Evolutionary conservation across 2,113 vertebrate genomes (phyloP), one percentile per base, ranked within the genome.

Genomic region (Mirounga angustirostris): DNA sequence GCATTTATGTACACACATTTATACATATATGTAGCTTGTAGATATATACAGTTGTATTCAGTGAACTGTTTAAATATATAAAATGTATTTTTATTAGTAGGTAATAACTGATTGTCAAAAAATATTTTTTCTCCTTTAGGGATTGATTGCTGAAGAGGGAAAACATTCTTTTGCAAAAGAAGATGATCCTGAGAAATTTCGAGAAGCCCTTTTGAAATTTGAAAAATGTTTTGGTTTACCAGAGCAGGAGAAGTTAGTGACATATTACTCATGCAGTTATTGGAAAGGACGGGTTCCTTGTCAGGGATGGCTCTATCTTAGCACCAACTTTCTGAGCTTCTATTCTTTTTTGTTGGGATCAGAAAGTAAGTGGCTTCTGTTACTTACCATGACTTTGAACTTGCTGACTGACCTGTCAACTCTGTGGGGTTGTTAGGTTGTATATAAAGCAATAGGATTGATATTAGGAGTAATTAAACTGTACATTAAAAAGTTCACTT

Each of bases 261-360:
- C 99, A 1, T 99, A 99, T 98, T 99, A 99, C 97, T 99, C 99
- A 0, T 99, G 99, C 98, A 99, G 99, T 98, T 99, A 99, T 97
- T 99, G 99, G 99, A 99, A 98, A 98, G 99, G 99, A 95, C 99
- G 99, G 84, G 99, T 99, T 61, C 99, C 99, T 26, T 99, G 99
- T 98, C 99, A 99, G 98, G 99, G 99, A 9, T 99, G 99, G 99
- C 99, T 99, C 21, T 99, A 99, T 98, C 99, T 99, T 94, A 99
- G 99, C 98, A 99, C 99, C 96, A 99, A 99, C 98, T 99, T 99
- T 98, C 98, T 99, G 43, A 99, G 99, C 98, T 99, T 99, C 98
- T 99, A 99, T 98, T 99, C 99, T 0, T 99, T 99, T 98, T 98
- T 99, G 97, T 99, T 99, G 89, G 99, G 99, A 98, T 98, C 99